phyloP scores from a whole-genome alignment of 2,113 vertebrate species.

The Microcebus jonahi region DNA sequence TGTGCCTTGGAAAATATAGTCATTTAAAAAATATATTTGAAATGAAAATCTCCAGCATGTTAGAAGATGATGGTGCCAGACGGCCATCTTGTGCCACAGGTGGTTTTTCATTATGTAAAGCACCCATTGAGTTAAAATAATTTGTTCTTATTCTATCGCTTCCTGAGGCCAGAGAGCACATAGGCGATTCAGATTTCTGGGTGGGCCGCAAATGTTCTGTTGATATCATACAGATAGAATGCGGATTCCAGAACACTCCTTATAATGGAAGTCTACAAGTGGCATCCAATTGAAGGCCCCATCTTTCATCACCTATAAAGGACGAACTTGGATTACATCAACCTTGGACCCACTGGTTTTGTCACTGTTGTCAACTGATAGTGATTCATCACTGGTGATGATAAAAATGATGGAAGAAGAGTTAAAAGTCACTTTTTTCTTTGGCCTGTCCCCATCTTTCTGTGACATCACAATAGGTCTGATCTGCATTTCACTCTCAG shows the following conservation, averaged over 20 bases:
- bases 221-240: not conserved
- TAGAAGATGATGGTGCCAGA: conserved; percentile 14
- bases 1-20: conserved; percentile 57
- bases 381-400: conserved; percentile 90
- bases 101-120: conserved; percentile 34
- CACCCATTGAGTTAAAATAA: conserved; percentile 39
- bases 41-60: conserved; percentile 30
- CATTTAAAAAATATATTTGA: conserved; percentile 46
- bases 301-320: conserved; percentile 80
- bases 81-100: not conserved
- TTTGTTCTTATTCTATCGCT: not conserved
- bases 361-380: conserved; percentile 84
- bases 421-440: conserved; percentile 95
- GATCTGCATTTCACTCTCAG: conserved; percentile 83
- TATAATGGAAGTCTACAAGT: not conserved
- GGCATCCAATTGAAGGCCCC: not conserved
- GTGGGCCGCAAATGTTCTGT: not conserved
- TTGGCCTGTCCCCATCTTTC: conserved; percentile 86
- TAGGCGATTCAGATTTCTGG: not conserved
- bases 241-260: not conserved
- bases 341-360: conserved; percentile 79
- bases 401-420: conserved; percentile 95
- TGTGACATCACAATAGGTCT: conserved; percentile 90
- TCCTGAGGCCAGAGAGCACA: not conserved
- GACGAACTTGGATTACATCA: conserved; percentile 92